Evolutionary conservation across 2,888 invertebrate species (phyloP), one percentile per base, ranked within the genome.

Genomic region (Chymomyza procnemis): DNA sequence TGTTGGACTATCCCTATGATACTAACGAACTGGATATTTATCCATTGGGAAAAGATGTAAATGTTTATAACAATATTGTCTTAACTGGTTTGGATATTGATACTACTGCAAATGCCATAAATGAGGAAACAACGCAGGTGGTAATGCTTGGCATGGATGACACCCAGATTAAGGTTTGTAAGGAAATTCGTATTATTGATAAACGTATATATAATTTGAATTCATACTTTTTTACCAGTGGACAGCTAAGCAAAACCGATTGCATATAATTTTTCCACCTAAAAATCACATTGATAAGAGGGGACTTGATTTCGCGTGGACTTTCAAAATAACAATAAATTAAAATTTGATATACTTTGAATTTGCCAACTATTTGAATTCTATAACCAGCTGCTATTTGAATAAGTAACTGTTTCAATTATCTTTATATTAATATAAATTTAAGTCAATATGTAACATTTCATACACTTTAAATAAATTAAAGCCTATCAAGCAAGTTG

Each of bases 1-100:
- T 94, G 18, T 90, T 96, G 46, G 88, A 92, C 2, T 97, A 96
- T 95, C 96, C 96, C 0, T 86, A 89, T 22, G 90, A 92, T 54
- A 92, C 92, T 69, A 85, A 91, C 18, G 89, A 95, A 9, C 75
- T 89, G 19, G 82, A 88, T 48, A 89, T 95, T 8, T 92, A 92
- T 71, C 90, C 92, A 0, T 87, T 92, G 2, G 86, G 88, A 41
- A 78, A 69, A 56, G 67, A 79, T 0, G 55, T 76, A 1, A 68
- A 60, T 8, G 9, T 65, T 0, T 76, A 66, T 19, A 55, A 71
- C 0, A 79, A 79, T 62, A 70, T 87, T 4, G 4, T 78, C 16
- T 64, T 89, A 8, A 67, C 79, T 0, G 89, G 88, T 0, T 58
- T 88, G 9, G 84, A 87, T 12, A 26, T 76, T 54, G 73, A 69